These are phyloP conservation scores for Tinamus guttatus DNA, from an alignment of 2,113 vertebrate species.

Conservation along the genomic window DNA sequence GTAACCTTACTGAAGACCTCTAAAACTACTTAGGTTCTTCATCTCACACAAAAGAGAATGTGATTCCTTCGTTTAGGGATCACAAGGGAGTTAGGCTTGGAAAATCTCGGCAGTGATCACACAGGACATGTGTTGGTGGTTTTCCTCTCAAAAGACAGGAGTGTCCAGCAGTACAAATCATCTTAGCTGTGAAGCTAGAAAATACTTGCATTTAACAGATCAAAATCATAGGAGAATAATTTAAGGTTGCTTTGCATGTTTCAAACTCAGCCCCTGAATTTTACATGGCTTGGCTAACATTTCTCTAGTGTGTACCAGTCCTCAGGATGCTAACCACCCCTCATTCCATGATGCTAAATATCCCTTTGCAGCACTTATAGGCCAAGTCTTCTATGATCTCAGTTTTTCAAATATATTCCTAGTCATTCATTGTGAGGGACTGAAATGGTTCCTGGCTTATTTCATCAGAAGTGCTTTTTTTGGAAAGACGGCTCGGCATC, in stretches of 20 bases:
- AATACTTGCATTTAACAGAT: neutral
- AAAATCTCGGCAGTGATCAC: accelerated
- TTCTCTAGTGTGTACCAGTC: neutral
- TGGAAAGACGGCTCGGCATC: neutral
- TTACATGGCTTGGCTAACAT: neutral
- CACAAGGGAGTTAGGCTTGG: neutral
- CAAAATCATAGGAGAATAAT: neutral
- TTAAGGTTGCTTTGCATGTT: neutral
- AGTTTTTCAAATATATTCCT: neutral
- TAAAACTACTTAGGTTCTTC: neutral
- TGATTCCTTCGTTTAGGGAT: accelerated
- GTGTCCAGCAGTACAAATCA: neutral
- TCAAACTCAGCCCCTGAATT: neutral
- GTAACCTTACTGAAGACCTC: neutral
- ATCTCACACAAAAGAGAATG: neutral
- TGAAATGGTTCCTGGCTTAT: neutral
- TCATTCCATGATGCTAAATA: too few relatives aligned
- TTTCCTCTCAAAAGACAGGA: neutral
- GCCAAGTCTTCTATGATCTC: neutral
- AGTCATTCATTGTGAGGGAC: neutral
- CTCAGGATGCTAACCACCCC: too few relatives aligned
- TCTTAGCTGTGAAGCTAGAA: neutral
- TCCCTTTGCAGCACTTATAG: too few relatives aligned
- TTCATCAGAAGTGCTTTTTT: neutral
- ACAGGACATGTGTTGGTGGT: neutral